Evolutionary conservation across 2,113 vertebrate species (phyloP), one percentile per base, ranked within the genome.

Genomic region (Pipa parva): DNA sequence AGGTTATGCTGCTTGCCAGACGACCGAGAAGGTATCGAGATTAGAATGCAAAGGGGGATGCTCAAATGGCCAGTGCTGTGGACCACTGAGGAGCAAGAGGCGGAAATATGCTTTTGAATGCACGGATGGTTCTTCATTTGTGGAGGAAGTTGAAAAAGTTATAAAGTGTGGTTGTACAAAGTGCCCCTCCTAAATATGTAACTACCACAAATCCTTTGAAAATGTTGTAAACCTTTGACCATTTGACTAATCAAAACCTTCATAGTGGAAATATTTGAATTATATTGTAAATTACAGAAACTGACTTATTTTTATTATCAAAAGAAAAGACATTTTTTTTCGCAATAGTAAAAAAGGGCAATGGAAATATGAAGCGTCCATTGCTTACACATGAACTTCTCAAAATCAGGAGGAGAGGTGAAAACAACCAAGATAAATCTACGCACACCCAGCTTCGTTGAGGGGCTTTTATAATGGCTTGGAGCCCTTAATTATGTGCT

Each of bases 201-300:
- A 73, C 72, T 24, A 66, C 81, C 77, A 52, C 71, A 74, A 66
- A 45, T 72, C 68, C 79, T 76, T 68, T 80, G 72, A 74, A 77
- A 81, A 77, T 57, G 78, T 71, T 75, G 77, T 79, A 74, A 80
- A 80, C 86, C 82, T 82, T 80, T 80, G 84, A 87, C 90, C 82
- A 42, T 86, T 81, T 92, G 90, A 97, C 95, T 92, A 88, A 88
- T 90, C 79, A 80, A 91, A 88, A 88, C n/a, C 92, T 92, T 92
- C 91, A 89, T 87, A 90, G 89, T 90, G 92, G 91, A 94, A 92
- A 95, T 92, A 89, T 94, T 89, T 90, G 93, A 95, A 96, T 92
- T 93, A 92, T 96, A 97, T 97, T 97, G 94, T 97, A 97, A 95
- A 92, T 93, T 97, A 97, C 90, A 97, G 92, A 96, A 68, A 93